Conservation (phyloP, 2,113 vertebrate species). For the Notarius quadriscutis region DNA sequence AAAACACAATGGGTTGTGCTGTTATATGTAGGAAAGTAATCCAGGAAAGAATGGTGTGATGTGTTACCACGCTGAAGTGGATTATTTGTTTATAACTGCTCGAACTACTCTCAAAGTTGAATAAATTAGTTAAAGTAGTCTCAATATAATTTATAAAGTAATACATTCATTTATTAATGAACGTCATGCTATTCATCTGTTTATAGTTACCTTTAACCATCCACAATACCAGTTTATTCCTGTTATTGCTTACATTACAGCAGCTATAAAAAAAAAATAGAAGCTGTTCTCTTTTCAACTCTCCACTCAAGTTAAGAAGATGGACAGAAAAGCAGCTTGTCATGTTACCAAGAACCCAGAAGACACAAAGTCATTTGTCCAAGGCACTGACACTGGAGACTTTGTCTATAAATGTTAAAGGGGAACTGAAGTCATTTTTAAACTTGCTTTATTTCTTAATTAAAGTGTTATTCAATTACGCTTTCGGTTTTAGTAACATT, state of each 20-base stretch:
- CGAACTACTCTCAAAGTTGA: neutral
- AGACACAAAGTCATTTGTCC: neutral
- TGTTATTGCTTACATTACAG: neutral
- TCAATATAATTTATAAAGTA: too few species aligned
- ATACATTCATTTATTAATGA: neutral
- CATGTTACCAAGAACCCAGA: neutral
- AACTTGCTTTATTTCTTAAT: too few species aligned
- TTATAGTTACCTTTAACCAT: neutral
- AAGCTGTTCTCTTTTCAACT: neutral
- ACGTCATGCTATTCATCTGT: neutral
- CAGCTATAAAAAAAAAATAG: neutral
- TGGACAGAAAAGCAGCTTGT: neutral
- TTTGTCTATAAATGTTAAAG: neutral
- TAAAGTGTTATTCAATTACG: too few species aligned
- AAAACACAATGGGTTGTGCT: neutral
- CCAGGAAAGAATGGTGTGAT: neutral
- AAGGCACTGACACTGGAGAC: neutral
- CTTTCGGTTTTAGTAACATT: too few species aligned
- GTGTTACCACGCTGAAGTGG: neutral
- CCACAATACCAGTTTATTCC: neutral
- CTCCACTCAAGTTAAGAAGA: too few species aligned
- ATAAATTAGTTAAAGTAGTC: too few species aligned
- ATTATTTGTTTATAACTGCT: neutral
- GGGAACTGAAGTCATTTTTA: too few species aligned
- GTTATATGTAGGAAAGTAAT: neutral